Base-by-base conservation (phyloP, 1,140 invertebrate species). In the Trichomalopsis sarcophagae region DNA sequence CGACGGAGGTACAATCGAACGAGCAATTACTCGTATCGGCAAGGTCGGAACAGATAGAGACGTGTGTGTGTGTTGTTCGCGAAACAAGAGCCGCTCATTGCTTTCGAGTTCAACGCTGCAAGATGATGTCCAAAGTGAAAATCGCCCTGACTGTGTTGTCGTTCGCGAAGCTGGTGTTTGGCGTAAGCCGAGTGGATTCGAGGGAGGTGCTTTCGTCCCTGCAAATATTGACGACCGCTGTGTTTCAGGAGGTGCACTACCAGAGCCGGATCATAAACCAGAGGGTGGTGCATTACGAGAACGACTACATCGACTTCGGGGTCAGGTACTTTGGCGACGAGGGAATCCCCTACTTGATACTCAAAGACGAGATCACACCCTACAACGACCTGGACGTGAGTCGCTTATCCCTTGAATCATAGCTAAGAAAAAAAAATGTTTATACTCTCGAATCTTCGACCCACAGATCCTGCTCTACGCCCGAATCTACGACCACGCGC, bases 321-420 rank as follows among this genome's bases (percentile, higher is more conserved):
- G 71, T 76, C 2, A 81, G 68, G 7, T 81, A 62, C 62, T 85
- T 27, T 23, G 78, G 73, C 2, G 55, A 76, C 55, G 73, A 85
- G 11, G 78, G 79, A 33, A 76, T 30, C 23, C 71, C 79, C 33
- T 85, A 85, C 27, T 14, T 85, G 30, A 75, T 1, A 10, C 36
- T 85, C 0, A 81, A 68, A 33, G 50, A 85, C 2, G 2, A 1
- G 14, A 50, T 85, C 13, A 81, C 79, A 4, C 78, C 78, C 6
- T 81, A 81, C 40, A 50, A 81, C 14, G 71, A 85, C 33, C 44
- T 85, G 14, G 78, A 85, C 62, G 79, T 81, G 10, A 76, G 73
- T 80, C 1, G 13, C 44, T 36, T 6, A 50, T 77, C 7, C 40
- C 6, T 47, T 47, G 9, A 47, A 47, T 47, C 0, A 27, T 27